A percentile compares a stretch with the other conserved stretches of the same genome.
Evolutionary conservation across 2,113 vertebrate species (phyloP).

Genomic region (Anser cygnoides): DNA sequence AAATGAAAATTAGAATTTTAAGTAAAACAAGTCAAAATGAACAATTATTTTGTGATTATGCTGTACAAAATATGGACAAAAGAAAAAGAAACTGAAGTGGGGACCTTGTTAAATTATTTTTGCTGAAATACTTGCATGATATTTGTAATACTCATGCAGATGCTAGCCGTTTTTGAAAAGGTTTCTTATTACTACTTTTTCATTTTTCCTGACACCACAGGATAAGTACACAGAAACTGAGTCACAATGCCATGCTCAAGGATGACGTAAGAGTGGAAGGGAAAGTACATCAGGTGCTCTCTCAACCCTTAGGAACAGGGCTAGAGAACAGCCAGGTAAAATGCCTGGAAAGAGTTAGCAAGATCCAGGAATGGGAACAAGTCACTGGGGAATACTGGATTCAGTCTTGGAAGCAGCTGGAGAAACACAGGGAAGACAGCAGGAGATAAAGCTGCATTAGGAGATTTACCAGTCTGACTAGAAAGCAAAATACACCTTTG

Average conservation of each 20-base stretch:
- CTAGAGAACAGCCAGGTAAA: background rate
- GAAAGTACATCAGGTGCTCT: background rate
- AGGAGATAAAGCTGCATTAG: background rate
- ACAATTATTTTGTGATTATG: background rate
- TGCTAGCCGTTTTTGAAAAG: background rate
- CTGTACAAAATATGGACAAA: background rate
- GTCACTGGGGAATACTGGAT: background rate
- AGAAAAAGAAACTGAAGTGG: background rate
- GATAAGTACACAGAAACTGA: background rate
- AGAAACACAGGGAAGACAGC: background rate
- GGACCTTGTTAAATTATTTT: background rate
- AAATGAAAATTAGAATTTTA: background rate
- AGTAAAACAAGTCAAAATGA: background rate
- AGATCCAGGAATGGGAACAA: background rate
- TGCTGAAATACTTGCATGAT: rapidly evolving
- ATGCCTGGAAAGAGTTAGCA: background rate
- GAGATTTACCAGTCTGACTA: background rate
- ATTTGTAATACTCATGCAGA: background rate
- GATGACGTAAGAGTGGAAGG: rapidly evolving
- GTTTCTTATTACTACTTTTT: background rate
- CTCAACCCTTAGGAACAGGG: background rate
- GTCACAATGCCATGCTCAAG: background rate
- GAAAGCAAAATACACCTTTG: background rate
- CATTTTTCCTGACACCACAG: background rate
- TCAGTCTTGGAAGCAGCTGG: background rate